Base-by-base conservation (phyloP, 2,113 vertebrate species). In the Semicossyphus pulcher region DNA sequence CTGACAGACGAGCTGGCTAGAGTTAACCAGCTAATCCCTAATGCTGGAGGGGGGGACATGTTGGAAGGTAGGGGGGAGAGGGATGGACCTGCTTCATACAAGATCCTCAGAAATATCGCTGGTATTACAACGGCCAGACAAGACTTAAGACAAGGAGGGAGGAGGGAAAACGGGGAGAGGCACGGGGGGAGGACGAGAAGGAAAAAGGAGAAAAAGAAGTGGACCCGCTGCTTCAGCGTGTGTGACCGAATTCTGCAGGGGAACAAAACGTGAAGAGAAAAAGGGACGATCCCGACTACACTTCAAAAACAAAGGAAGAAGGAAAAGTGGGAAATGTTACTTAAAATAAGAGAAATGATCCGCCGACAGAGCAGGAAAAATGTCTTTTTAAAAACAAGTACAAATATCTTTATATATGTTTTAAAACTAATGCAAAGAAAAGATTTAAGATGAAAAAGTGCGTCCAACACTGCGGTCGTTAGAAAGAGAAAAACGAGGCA, bases 21-120 rank as follows among this genome's bases (percentile, higher is more conserved):
- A 63, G 74, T 66, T 88, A 80, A 85, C 86, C 54, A 54, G 78
- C 56, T 89, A 89, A 88, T 90, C 88, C 70, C 0, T 39, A 48
- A 65, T 51, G 25, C 51, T 62, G 39, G 12, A 12, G 15, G 31
- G 44, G 16, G 16, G 18, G 15, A 44, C 36, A 48, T 6, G 10
- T 18, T 11, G 39, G 20, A 20, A 20, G 28, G 4, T 12, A 29
- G 18, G 48, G 14, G 8, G 10, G 20, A n/a, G 36, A 10, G 42
- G 52, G 60, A 15, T 32, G 36, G 63, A 57, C 59, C 34, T 12
- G 57, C 12, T 63, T 68, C 64, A 54, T 69, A 53, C 64, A 53
- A 81, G 61, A 62, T 21, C 57, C 59, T 76, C 69, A 60, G 60
- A 68, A 76, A 73, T 63, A 64, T 45, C 4, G 21, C 26, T 53